Base-by-base conservation (phyloP, 2,113 vertebrate species). In the Charadrius vociferus region DNA sequence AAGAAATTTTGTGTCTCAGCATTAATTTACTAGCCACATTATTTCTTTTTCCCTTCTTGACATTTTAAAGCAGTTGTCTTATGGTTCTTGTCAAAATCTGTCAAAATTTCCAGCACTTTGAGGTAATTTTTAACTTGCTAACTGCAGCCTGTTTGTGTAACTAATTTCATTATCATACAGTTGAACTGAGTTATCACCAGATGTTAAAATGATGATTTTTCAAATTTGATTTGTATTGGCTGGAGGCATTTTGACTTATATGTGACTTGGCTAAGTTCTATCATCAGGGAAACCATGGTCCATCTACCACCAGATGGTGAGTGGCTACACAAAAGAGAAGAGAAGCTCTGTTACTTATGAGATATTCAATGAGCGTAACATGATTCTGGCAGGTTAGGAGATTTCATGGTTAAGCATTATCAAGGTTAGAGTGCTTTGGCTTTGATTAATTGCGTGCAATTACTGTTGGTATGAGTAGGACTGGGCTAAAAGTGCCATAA, bases 81-180 rank as follows among this genome's bases (percentile, higher is more conserved):
- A 43, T 1, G 13, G 21, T 67, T 88, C 34, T 67, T 71, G 18
- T 61, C 14, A 72, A 62, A 80, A 82, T 24, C 14, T 4, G 23
- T 45, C 45, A 45, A 45, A 77, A 24, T 86, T 88, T 83, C 34
- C 43, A 90, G 52, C 45, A 80, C 16, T 53, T 91, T 20, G 15
- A 90, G 23, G 53, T 32, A 84, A 26, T 86, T 87, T 66, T 23
- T 45, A 86, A 86, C 41, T 67, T 79, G 47, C 18, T 70, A 93
- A 67, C 63, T 82, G 72, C 62, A 89, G 58, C 45, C 32, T 92
- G 45, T 75, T 91, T 91, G 88, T 45, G 70, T 56, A 78, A 95
- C 27, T 95, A 45, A 92, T 94, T 96, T 63, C 11, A 93, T 94
- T 81, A 92, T 21, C 39, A 47, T 17, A 96, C 70, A 93, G 83